A percentile compares a stretch with the other conserved stretches of the same genome.
These are phyloP conservation scores for Trachurus trachurus DNA, from an alignment of 2,797 vertebrate species.

Conservation along the genomic window DNA sequence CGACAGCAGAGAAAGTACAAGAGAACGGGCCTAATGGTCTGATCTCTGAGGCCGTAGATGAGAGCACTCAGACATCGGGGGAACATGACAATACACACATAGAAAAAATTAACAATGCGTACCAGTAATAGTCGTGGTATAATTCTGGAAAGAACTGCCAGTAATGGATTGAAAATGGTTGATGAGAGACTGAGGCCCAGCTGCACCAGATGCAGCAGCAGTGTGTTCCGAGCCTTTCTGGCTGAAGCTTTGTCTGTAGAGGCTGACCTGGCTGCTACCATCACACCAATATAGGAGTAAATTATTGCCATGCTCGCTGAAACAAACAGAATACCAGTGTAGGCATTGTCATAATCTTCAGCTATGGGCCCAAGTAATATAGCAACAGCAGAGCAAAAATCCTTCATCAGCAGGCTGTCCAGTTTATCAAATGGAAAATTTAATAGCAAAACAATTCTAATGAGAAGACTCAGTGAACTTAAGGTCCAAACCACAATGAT, in stretches of 20 bases:
- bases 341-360: background rate
- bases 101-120: slow-evolving; percentile 15
- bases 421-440: slow-evolving; percentile 32
- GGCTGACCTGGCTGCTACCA: slow-evolving; percentile 59
- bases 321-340: slow-evolving; percentile 21
- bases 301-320: slow-evolving; percentile 9
- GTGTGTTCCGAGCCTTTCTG: too few species aligned
- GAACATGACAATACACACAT: slow-evolving; percentile 22
- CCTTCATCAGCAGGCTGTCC: slow-evolving; percentile 16
- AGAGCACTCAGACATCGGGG: slow-evolving; percentile 63
- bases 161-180: background rate
- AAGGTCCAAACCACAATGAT: slow-evolving; percentile 42
- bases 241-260: too few species aligned
- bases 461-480: slow-evolving; percentile 34
- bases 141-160: too few species aligned
- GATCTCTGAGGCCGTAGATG: slow-evolving; percentile 65
- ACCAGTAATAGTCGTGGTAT: background rate
- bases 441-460: slow-evolving; percentile 16
- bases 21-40: slow-evolving; percentile 50
- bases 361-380: background rate
- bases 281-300: slow-evolving; percentile 55
- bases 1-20: slow-evolving; percentile 27
- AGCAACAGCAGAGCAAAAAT: slow-evolving; percentile 6
- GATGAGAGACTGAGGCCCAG: too few species aligned
- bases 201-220: too few species aligned